Base-by-base conservation (phyloP, 2,113 vertebrate species). In the Nannobrachium achirus region DNA sequence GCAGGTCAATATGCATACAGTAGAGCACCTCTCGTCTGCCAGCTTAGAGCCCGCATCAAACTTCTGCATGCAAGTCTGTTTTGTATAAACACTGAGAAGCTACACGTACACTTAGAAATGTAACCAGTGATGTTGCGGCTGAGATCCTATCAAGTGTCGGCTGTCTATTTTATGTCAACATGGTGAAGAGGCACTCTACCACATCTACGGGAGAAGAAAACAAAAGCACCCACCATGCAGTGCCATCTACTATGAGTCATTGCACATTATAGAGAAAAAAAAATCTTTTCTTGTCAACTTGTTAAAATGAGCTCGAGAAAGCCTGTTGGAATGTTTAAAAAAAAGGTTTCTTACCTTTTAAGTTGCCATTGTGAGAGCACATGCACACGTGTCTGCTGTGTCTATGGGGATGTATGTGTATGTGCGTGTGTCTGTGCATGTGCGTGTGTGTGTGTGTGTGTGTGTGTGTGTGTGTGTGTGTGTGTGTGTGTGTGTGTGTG, bases 301-400 rank as follows among this genome's bases (percentile, higher is more conserved):
- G 40, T 41, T 41, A 41, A 9, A 41, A 7, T 41, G 6, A 44
- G 11, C 11, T 10, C 11, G 42, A 11, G 42, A 44, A 44, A 44
- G 7, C 41, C 41, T 10, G 19, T 8, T 9, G 40, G 6, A 57
- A 5, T 52, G 16, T 2, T 1, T 1, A n/a, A 41, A 0, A 2
- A 16, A 64, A 0, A 11, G 19, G n/a, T 1, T 25, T 67, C 78
- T 66, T 81, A 88, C 86, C 86, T 71, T 69, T 61, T 69, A 45
- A 55, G 72, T 45, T 83, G 82, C 72, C 78, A 86, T 80, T 56
- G 63, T 68, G 63, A 40, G 57, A 59, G 64, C 42, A 69, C 60
- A 57, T 25, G 44, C 53, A 58, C 64, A 73, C 79, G 76, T 78
- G 69, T 62, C 13, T 63, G 71, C 45, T 75, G 39, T 76, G 64